A percentile compares a stretch with the other conserved stretches of the same genome.
Evolutionary conservation across 2,113 vertebrate genomes (phyloP).

Genomic region (Pelobates fuscus): DNA sequence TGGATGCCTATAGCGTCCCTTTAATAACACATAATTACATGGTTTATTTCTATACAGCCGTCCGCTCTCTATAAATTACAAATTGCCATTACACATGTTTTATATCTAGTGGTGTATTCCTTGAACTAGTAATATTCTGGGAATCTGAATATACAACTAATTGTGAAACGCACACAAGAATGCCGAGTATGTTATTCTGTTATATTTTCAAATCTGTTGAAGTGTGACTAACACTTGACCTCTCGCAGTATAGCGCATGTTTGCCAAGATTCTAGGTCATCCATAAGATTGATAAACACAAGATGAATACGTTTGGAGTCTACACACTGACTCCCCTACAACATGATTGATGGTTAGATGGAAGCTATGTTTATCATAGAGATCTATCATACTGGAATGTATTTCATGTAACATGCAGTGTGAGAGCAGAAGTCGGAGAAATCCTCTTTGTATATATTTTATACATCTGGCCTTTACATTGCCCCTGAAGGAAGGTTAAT

Average conservation of each 20-base stretch:
- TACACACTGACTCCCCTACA: neutral
- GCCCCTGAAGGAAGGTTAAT: neutral
- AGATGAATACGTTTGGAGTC: neutral
- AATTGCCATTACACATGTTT: no score
- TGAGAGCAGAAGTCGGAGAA: slow-evolving; percentile 7
- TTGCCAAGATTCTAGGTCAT: slow-evolving; percentile 1
- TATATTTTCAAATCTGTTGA: neutral
- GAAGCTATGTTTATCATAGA: neutral
- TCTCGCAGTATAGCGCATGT: neutral
- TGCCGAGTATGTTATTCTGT: neutral
- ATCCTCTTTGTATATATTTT: neutral
- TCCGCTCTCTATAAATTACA: no score
- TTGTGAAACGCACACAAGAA: no score
- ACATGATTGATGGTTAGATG: neutral
- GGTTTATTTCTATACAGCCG: no score
- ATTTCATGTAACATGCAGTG: neutral
- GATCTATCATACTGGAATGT: neutral
- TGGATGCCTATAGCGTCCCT: no score
- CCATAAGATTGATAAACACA: neutral
- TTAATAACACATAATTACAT: no score
- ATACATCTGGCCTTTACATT: neutral
- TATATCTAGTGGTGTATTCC: no score
- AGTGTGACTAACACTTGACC: neutral
- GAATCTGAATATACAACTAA: no score
- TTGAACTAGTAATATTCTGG: no score